These are phyloP conservation scores for Chymomyza procnemis DNA, from an alignment of 2,888 invertebrate species.

Conservation along the genomic window DNA sequence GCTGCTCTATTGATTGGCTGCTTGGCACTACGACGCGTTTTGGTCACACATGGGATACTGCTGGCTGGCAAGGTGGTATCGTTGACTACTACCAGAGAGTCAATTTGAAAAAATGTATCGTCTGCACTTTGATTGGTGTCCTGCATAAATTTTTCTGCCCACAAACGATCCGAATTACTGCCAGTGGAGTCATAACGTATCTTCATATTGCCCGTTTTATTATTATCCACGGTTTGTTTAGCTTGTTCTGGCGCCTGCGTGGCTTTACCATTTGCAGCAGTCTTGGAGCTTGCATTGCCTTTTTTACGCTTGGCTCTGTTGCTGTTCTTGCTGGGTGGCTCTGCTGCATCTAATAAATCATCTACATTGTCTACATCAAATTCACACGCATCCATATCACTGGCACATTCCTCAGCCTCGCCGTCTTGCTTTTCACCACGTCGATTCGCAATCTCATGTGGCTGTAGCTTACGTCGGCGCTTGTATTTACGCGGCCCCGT, in stretches of 20 bases:
- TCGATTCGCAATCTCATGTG: conserved; percentile 81
- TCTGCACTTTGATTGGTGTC: conserved; percentile 57
- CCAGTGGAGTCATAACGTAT: conserved; percentile 57
- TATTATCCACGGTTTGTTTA: background rate
- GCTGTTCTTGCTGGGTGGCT: conserved; percentile 24
- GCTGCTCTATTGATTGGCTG: conserved; percentile 21
- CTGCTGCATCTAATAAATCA: conserved; percentile 74
- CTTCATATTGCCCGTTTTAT: conserved; percentile 16
- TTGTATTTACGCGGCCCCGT: conserved; percentile 89
- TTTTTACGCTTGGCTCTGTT: conserved; percentile 50
- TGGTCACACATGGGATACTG: conserved; percentile 40
- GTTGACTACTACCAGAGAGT: conserved; percentile 75
- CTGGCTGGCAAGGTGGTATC: conserved; percentile 53
- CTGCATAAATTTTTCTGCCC: conserved; percentile 74
- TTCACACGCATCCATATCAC: conserved; percentile 76
- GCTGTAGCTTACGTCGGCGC: conserved; percentile 86
- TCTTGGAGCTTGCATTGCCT: conserved; percentile 17
- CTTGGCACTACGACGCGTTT: conserved; percentile 41
- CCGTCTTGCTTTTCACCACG: conserved; percentile 67
- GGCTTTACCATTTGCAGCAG: conserved; percentile 21
- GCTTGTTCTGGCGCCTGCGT: background rate
- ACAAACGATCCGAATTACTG: conserved; percentile 65
- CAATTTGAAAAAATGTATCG: conserved; percentile 79
- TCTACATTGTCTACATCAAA: conserved; percentile 78
- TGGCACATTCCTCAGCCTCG: conserved; percentile 62